A percentile compares a stretch with the other conserved stretches of the same genome.
These are phyloP conservation scores for Zaprionus nigranus DNA, from an alignment of 1,140 invertebrate genomes.

Conservation along the genomic window DNA sequence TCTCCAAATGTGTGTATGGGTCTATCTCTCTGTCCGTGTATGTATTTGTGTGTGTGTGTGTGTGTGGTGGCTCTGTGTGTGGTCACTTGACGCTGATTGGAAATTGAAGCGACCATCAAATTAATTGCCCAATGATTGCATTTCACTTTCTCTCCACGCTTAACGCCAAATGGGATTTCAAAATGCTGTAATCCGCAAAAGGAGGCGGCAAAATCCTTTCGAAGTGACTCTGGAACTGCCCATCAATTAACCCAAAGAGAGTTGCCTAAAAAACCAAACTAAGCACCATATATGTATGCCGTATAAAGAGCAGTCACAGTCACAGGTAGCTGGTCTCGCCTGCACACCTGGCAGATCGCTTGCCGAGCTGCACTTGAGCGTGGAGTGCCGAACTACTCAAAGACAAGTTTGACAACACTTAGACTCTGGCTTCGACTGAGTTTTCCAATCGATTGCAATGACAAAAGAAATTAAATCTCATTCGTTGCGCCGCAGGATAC, in stretches of 20 bases:
- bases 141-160: conserved; percentile 10
- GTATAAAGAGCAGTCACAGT: neutral
- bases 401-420: conserved; percentile 1
- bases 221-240: neutral
- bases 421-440: conserved; percentile 36
- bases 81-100: conserved; percentile 43
- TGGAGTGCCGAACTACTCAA: conserved; percentile 64
- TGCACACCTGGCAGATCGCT: conserved; percentile 61
- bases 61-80: conserved; percentile 32
- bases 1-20: neutral
- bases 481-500: conserved; percentile 67
- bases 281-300: neutral
- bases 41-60: too few species aligned
- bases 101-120: conserved; percentile 36
- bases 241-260: neutral
- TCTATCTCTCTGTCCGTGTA: neutral
- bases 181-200: neutral
- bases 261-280: neutral
- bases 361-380: conserved; percentile 28
- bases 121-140: conserved; percentile 52
- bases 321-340: conserved; percentile 8
- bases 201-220: neutral
- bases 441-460: conserved; percentile 63
- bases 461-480: conserved; percentile 72
- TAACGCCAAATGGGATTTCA: conserved; percentile 6